Evolutionary conservation across 2,797 vertebrate species (phyloP).

Genomic region (Xenentodon cancila): DNA sequence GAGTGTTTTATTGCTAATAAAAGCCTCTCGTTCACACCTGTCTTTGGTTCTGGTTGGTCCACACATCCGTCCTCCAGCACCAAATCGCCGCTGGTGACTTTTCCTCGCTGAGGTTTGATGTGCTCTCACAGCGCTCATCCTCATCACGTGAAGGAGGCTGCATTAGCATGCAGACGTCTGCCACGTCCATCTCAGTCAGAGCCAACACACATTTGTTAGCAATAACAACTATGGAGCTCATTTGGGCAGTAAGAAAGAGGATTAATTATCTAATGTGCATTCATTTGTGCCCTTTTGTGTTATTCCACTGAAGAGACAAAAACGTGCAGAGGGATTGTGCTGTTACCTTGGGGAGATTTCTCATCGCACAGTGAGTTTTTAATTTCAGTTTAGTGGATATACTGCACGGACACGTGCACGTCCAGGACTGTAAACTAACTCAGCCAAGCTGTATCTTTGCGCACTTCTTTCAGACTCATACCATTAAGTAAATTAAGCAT

Average conservation of each 20-base stretch:
- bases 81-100: constrained; percentile 31
- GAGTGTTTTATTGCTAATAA: too few species aligned
- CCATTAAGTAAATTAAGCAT: too few species aligned
- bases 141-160: constrained; percentile 54
- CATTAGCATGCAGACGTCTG: constrained; percentile 50
- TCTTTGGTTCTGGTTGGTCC: too few species aligned
- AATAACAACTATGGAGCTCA: constrained; percentile 31
- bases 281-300: constrained; percentile 17
- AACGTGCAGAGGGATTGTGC: not conserved
- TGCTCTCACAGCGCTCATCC: constrained; percentile 46
- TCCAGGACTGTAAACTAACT: not conserved
- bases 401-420: not conserved
- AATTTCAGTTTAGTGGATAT: not conserved
- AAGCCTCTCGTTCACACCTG: too few species aligned
- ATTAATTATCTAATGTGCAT: constrained; percentile 40
- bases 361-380: not conserved
- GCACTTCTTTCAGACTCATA: too few species aligned
- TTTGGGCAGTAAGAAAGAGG: constrained; percentile 16
- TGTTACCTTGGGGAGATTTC: constrained; percentile 5
- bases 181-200: constrained; percentile 34
- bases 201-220: constrained; percentile 17
- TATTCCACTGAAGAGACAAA: constrained; percentile 24
- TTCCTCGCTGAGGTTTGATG: constrained; percentile 29
- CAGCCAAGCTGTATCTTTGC: too few species aligned
- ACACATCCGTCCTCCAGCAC: too few species aligned